Percentiles rank a stretch among this genome's conserved stretches.
Conservation (phyloP, 2,888 invertebrate species). For the Leptinotarsa peninsularis region DNA sequence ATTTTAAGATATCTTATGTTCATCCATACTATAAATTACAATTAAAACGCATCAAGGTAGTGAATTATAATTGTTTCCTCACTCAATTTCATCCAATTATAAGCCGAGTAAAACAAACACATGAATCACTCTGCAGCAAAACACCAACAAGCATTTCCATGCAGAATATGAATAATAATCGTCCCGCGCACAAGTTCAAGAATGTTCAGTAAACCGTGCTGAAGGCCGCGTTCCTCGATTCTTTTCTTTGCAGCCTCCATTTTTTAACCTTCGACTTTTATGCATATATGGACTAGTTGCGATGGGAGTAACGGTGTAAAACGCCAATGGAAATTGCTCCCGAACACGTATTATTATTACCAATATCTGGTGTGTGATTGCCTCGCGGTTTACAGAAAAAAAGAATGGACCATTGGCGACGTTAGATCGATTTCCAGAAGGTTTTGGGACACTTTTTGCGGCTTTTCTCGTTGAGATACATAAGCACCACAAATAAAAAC, state of each 20-base stretch:
- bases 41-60: neutral
- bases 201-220: conserved; percentile 51
- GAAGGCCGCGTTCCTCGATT: conserved; percentile 52
- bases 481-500: too few relatives aligned
- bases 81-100: conserved; percentile 16
- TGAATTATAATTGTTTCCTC: conserved; percentile 29
- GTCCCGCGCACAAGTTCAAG: conserved; percentile 51
- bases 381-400: neutral
- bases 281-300: conserved; percentile 44
- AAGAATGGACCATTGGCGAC: neutral
- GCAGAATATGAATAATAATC: conserved; percentile 43
- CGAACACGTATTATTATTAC: conserved; percentile 26
- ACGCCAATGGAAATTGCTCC: conserved; percentile 39
- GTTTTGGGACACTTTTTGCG: neutral
- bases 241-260: conserved; percentile 32
- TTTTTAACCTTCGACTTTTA: conserved; percentile 38
- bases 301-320: conserved; percentile 50
- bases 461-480: too few relatives aligned
- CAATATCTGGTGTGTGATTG: conserved; percentile 34
- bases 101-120: conserved; percentile 24
- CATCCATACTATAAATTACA: neutral
- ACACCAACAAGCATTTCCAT: conserved; percentile 28
- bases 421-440: neutral
- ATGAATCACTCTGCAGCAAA: conserved; percentile 27
- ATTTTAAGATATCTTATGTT: neutral